Evolutionary conservation across 2,888 invertebrate genomes (phyloP), one percentile per base, ranked within the genome.

Genomic region (Lasius platythorax): DNA sequence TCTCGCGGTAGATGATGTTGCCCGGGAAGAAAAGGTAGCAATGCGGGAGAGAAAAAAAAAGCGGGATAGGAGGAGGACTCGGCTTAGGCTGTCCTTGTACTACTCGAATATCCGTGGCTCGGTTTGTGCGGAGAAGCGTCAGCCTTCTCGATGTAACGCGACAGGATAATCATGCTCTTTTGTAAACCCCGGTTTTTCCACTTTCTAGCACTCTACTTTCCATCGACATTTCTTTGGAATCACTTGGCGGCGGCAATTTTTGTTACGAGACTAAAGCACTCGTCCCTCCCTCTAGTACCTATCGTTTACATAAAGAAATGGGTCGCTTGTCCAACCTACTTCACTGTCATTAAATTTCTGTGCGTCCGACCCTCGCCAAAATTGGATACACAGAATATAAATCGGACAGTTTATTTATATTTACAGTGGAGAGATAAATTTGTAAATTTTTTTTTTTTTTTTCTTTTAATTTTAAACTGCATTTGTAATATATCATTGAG

Each of bases 81-180:
- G 11, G 15, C 30, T 61, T 33, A 61, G 61, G 72, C 33, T 72
- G 33, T 43, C 18, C 50, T 61, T 63, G 37, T 83, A 40, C 23
- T 23, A 23, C 37, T 63, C 68, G 50, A 28, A 70, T 50, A 83
- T 83, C 63, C 46, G 23, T 40, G 15, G 46, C 61, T 79, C 58
- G n/a, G 33, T 79, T 46, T 43, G 30, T 15, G 61, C 18, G 8
- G 15, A 64, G 40, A 15, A 61, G 6, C 23, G 61, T 28, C 46
- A 81, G 61, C 28, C n/a, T 66, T 33, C 67, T 64, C 64, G 8
- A 9, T 30, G 79, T 63, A 61, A 28, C 43, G 83, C 46, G 68
- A 37, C 37, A 46, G 68, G 83, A 82, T 81, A 81, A 72, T 81
- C 79, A 9, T 33, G 73, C 46, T 43, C 28, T 61, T 81, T 81